Evolutionary conservation across 2,888 invertebrate species (phyloP).

Genomic region (Mamestra brassicae): DNA sequence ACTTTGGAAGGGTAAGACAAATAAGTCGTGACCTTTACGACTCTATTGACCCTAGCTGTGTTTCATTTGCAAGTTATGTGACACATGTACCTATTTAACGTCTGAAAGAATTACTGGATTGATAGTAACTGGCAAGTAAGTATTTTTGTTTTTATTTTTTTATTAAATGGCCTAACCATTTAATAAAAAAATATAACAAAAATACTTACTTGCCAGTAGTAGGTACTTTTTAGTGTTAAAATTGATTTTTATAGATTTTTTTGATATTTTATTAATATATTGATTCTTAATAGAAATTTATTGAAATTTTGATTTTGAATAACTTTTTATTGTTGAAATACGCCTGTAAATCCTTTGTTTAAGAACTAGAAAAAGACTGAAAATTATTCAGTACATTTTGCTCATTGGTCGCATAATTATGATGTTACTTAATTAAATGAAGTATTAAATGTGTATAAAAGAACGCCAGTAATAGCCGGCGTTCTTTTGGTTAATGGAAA

Average conservation of each 20-base stretch:
- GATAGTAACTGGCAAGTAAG: not conserved
- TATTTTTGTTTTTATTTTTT: no score
- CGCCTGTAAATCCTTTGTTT: not conserved
- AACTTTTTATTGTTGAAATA: not conserved
- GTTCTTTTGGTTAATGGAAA: no score
- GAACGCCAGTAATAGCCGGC: no score
- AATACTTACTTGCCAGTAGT: no score
- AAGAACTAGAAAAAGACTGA: not conserved
- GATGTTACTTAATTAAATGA: not conserved
- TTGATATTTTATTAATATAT: no score
- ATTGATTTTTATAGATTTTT: no score
- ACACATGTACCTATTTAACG: not conserved
- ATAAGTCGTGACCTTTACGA: slow-evolving; percentile 33
- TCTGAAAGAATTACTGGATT: slow-evolving; percentile 6
- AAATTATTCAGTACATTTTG: not conserved
- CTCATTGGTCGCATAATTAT: not conserved
- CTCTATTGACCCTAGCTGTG: slow-evolving; percentile 1
- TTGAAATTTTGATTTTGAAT: no score
- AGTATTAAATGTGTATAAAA: not conserved
- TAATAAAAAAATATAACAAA: no score
- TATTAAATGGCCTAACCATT: no score
- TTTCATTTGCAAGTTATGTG: slow-evolving; percentile 8
- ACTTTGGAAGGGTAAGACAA: slow-evolving; percentile 24
- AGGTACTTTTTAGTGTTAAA: no score
- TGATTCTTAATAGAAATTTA: no score